A percentile compares a stretch with the other conserved stretches of the same genome.
These are phyloP conservation scores for Myotis findleyi DNA, from an alignment of 2,797 vertebrate genomes.

Conservation along the genomic window DNA sequence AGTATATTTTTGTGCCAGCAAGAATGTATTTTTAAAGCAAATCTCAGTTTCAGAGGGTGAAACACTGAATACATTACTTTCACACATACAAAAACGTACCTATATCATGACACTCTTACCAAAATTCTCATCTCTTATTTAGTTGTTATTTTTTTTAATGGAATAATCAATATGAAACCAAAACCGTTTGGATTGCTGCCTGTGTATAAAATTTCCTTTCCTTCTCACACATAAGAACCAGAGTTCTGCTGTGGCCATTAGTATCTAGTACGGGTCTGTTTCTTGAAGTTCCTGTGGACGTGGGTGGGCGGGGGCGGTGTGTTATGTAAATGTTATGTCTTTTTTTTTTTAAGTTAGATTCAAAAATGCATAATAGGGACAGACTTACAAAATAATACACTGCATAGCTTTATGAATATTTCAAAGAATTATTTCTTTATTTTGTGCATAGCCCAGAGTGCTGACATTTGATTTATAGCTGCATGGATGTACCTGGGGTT, in stretches of 20 bases:
- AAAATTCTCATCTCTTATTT: conserved; percentile 65
- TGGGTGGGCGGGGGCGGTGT: neutral
- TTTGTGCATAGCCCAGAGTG: conserved; percentile 83
- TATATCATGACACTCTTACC: conserved; percentile 25
- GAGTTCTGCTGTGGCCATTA: conserved; percentile 30
- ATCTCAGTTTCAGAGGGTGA: conserved; percentile 61
- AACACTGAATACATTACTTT: conserved; percentile 59
- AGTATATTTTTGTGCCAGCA: conserved; percentile 43
- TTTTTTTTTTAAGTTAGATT: conserved; percentile 73
- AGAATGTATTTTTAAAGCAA: conserved; percentile 72
- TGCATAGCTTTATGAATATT: conserved; percentile 87
- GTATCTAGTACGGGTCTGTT: conserved; percentile 61
- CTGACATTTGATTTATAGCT: conserved; percentile 89
- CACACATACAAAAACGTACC: conserved; percentile 59
- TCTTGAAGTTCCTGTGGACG: conserved; percentile 65
- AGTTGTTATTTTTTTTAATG: conserved; percentile 74
- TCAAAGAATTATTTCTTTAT: conserved; percentile 88
- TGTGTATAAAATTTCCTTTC: conserved; percentile 64
- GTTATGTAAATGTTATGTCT: conserved; percentile 82
- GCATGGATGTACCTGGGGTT: conserved; percentile 94
- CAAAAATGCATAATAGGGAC: conserved; percentile 84
- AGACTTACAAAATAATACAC: conserved; percentile 86
- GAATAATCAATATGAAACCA: conserved; percentile 68
- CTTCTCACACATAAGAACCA: conserved; percentile 18
- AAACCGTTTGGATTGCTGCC: conserved; percentile 63